Base-by-base conservation (phyloP, 2,888 invertebrate species). In the Tenthredo distinguenda region DNA sequence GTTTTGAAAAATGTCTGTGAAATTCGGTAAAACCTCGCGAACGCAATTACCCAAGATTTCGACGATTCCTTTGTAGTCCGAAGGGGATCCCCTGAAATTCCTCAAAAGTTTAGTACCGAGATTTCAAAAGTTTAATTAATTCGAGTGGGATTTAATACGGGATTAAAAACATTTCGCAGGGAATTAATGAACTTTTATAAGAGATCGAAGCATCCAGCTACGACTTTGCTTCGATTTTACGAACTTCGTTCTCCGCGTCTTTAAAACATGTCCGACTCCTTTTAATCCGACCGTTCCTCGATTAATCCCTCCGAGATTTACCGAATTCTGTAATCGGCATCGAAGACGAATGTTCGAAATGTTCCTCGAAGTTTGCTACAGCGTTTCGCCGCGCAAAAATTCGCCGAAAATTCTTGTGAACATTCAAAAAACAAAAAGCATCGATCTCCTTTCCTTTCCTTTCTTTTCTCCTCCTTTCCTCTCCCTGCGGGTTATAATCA, bases 401-500 rank as follows among this genome's bases (percentile, higher is more conserved):
- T 6, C n/a, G n/a, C n/a, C n/a, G 1, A 2, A 55, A 18, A n/a
- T 55, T 55, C 0, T 1, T 7, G 7, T 55, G 55, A 55, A 55
- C n/a, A 55, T n/a, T 55, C 7, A 7, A 55, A 55, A 55, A 55
- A n/a, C n/a, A 55, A 55, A 55, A 55, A 55, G 55, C 55, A 55
- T 55, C n/a, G 7, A 55, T 55, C 55, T 55, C 7, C n/a, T 2
- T 50, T n/a, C 7, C 0, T 50, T 50, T 50, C 18, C 50, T 43
- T 43, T 37, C 37, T 5, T 37, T 37, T 37, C 37, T 5, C 12
- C 12, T 50, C 5, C 18, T n/a, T 55, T n/a, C 55, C 55, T 55
- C n/a, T 55, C n/a, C 55, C 55, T 55, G 55, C 55, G 55, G 55
- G 55, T 55, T n/a, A 55, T 55, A 55, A 55, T 55, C 55, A 55